Conservation (phyloP, 2,888 invertebrate species). For the Drosophila stalkeri region DNA sequence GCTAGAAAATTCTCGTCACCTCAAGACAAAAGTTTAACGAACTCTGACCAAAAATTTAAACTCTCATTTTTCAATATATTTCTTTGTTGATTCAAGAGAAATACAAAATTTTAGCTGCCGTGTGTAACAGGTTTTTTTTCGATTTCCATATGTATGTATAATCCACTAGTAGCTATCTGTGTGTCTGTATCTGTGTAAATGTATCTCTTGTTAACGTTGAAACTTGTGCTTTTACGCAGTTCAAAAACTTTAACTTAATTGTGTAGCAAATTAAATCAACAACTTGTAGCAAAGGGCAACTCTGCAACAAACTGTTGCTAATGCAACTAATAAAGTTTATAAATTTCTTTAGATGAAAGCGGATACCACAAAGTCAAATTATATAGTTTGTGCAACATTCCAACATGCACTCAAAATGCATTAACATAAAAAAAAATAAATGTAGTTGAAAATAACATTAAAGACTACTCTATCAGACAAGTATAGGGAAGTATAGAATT, state of each 20-base stretch:
- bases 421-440: neutral
- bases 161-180: neutral
- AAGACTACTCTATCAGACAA: neutral
- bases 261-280: neutral
- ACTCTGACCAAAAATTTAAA: slow-evolving; percentile 13
- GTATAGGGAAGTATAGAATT: neutral
- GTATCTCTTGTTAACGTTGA: slow-evolving; percentile 4
- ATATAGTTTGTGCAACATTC: neutral
- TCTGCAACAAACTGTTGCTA: slow-evolving; percentile 16
- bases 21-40: slow-evolving; percentile 30
- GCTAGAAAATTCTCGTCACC: slow-evolving; percentile 26
- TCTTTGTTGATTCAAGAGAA: slow-evolving; percentile 21
- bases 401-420: neutral
- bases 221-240: slow-evolving; percentile 27
- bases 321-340: neutral
- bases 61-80: neutral
- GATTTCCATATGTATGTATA: slow-evolving; percentile 10
- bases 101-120: slow-evolving; percentile 16
- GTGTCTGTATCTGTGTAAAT: neutral
- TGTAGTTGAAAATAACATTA: neutral
- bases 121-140: slow-evolving; percentile 40
- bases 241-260: slow-evolving; percentile 2
- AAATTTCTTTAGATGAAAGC: neutral
- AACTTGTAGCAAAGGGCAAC: neutral
- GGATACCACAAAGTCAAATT: slow-evolving; percentile 2